phyloP scores from a whole-genome alignment of 2,113 vertebrate genomes.

The Calidris pygmaea region DNA sequence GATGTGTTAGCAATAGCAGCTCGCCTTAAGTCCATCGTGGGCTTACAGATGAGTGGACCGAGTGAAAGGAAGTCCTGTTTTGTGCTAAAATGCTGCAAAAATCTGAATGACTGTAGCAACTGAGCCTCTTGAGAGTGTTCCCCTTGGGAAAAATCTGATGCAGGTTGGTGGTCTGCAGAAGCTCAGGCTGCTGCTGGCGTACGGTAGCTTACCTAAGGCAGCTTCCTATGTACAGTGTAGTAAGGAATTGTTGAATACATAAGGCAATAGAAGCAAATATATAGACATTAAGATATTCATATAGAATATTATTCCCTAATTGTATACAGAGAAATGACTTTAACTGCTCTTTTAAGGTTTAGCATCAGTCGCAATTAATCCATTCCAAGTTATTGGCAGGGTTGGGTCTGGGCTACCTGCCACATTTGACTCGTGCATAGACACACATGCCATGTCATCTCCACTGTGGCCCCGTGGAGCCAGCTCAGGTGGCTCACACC shows the following conservation, averaged over 20 bases:
- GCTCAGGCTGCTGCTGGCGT: not conserved
- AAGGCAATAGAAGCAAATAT: not conserved
- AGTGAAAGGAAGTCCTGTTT: not conserved
- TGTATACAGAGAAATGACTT: not conserved
- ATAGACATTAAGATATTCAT: not conserved
- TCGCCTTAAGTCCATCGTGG: not conserved
- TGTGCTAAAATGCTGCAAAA: not conserved
- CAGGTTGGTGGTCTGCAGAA: not conserved
- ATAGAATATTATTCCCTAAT: not conserved
- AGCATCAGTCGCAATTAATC: not conserved
- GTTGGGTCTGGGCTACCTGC: not conserved
- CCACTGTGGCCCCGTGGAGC: not conserved
- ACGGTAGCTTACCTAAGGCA: not conserved
- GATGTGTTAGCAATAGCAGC: not conserved
- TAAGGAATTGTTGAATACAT: not conserved
- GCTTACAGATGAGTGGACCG: not conserved
- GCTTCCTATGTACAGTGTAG: not conserved
- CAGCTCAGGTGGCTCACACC: not conserved
- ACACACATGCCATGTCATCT: not conserved
- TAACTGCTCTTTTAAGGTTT: not conserved
- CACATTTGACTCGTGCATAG: accelerated
- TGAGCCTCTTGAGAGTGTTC: not conserved
- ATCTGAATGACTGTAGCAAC: not conserved
- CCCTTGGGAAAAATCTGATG: not conserved
- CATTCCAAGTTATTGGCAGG: not conserved